Evolutionary conservation across 2,888 invertebrate genomes (phyloP).

Genomic region (Sturmia bella): DNA sequence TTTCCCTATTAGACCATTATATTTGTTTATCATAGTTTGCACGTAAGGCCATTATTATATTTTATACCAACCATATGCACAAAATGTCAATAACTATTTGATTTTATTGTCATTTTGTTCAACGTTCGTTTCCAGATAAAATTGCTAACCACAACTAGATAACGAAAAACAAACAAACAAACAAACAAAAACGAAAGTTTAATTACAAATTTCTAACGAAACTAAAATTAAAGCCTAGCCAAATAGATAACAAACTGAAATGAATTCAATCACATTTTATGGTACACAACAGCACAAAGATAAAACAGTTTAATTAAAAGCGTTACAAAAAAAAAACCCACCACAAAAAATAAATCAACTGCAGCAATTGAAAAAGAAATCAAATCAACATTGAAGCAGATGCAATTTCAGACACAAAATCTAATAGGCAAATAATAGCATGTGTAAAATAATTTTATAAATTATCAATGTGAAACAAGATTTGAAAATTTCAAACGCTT

Average conservation of each 20-base stretch:
- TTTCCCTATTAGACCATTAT: too few species aligned
- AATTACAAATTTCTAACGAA: conserved; percentile 46
- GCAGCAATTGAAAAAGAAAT: too few species aligned
- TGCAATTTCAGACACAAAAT: too few species aligned
- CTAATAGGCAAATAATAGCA: too few species aligned
- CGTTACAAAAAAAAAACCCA: not conserved
- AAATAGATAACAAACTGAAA: conserved; percentile 36
- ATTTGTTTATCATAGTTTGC: too few species aligned
- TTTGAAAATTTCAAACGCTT: not conserved
- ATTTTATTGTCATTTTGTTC: conserved; percentile 47
- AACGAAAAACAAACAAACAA: conserved; percentile 9
- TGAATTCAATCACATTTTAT: conserved; percentile 40
- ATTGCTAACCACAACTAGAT: conserved; percentile 32
- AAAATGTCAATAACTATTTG: conserved; percentile 54
- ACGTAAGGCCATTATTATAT: too few species aligned
- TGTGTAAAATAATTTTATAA: too few species aligned
- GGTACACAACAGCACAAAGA: conserved; percentile 5
- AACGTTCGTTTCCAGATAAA: conserved; percentile 31
- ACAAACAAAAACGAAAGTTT: conserved; percentile 24
- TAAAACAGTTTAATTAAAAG: conserved; percentile 56
- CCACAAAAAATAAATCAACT: too few species aligned
- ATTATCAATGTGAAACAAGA: too few species aligned
- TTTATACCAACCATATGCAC: conserved; percentile 1
- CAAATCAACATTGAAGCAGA: too few species aligned
- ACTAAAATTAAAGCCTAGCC: conserved; percentile 21